Evolutionary conservation across 1,140 invertebrate genomes (phyloP).

Genomic region (Aradophagus sp.): DNA sequence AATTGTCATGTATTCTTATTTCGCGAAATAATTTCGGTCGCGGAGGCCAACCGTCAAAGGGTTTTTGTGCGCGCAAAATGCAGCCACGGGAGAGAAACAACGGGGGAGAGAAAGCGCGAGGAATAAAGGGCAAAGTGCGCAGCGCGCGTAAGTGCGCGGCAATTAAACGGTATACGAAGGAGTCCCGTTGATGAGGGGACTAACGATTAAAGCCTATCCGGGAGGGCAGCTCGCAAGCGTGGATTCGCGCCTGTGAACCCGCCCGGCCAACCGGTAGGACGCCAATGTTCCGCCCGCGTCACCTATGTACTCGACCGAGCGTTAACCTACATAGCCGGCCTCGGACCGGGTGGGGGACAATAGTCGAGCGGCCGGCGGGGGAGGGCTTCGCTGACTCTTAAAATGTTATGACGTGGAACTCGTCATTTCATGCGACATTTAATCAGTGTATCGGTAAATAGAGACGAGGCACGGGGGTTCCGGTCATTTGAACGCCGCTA

Average conservation of each 20-base stretch:
- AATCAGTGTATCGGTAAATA: conserved; percentile 72
- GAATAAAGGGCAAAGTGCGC: conserved; percentile 46
- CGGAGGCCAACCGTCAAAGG: conserved; percentile 31
- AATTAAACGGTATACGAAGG: conserved; percentile 67
- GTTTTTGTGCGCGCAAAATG: conserved; percentile 28
- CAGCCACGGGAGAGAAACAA: no score
- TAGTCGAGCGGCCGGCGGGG: conserved; percentile 39
- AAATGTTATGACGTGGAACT: conserved; percentile 74
- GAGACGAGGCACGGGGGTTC: conserved; percentile 61
- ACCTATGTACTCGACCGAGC: conserved; percentile 35
- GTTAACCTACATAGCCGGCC: conserved; percentile 40
- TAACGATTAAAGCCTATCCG: conserved; percentile 68
- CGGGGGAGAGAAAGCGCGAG: conserved; percentile 27
- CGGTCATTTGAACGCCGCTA: conserved; percentile 32
- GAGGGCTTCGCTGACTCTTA: conserved; percentile 68
- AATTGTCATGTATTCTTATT: conserved; percentile 49
- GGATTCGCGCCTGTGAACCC: conserved; percentile 53
- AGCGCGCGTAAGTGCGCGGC: conserved; percentile 60
- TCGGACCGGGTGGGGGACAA: conserved; percentile 29
- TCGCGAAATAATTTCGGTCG: conserved; percentile 43
- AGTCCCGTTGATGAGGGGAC: conserved; percentile 63
- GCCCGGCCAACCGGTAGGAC: conserved; percentile 37
- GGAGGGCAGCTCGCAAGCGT: conserved; percentile 56
- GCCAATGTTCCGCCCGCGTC: conserved; percentile 41
- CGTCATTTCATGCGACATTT: conserved; percentile 74